phyloP scores from a whole-genome alignment of 1,140 invertebrate genomes.

The Habropoda laboriosa region DNA sequence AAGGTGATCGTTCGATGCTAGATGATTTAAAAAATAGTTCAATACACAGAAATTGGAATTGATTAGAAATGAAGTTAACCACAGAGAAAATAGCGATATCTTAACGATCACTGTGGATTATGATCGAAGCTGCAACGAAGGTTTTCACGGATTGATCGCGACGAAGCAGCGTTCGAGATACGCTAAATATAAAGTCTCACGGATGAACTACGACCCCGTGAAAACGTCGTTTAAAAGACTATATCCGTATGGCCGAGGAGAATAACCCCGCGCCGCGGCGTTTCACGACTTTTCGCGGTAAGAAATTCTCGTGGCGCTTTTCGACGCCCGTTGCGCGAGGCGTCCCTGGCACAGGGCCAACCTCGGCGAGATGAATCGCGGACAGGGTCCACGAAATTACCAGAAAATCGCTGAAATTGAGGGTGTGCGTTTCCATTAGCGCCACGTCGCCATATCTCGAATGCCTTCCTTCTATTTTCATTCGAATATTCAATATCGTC shows the following conservation, averaged over 20 bases:
- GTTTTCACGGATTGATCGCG: not conserved
- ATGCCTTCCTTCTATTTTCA: not conserved
- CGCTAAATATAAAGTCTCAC: conserved; percentile 75
- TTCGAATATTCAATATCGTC: not conserved
- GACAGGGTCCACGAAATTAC: conserved; percentile 15
- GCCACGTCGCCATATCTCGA: not conserved
- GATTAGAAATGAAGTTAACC: too few relatives aligned
- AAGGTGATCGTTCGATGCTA: too few relatives aligned
- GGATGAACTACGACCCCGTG: conserved; percentile 57
- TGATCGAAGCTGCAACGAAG: too few relatives aligned
- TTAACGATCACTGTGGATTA: too few relatives aligned
- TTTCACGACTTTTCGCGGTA: conserved; percentile 67
- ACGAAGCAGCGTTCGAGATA: not conserved
- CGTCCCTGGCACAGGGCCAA: conserved; percentile 54
- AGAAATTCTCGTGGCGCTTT: conserved; percentile 42
- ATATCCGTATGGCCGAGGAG: conserved; percentile 53
- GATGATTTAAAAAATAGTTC: too few relatives aligned
- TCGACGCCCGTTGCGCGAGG: conserved; percentile 37
- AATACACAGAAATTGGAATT: too few relatives aligned
- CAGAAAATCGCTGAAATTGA: conserved; percentile 36
- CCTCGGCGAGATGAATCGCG: conserved; percentile 50
- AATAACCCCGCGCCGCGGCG: conserved; percentile 53
- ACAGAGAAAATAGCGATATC: too few relatives aligned
- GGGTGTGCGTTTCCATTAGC: conserved; percentile 4
- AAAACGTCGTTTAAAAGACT: conserved; percentile 52